Conservation (phyloP, 2,888 invertebrate genomes). For the Erynnis tages region DNA sequence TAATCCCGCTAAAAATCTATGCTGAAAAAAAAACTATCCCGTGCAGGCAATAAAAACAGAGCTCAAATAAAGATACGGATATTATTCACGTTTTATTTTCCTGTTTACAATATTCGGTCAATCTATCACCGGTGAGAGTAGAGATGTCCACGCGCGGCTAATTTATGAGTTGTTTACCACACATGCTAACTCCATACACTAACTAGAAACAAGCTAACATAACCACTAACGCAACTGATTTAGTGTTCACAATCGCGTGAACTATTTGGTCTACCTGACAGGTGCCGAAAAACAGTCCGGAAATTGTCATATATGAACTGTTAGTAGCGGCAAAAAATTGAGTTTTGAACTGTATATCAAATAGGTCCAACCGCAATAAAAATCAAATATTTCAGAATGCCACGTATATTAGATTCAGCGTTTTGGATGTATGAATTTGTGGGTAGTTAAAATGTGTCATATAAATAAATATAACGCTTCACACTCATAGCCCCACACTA, state of each 20-base stretch:
- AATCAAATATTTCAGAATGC: not conserved
- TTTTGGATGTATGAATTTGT: too few species aligned
- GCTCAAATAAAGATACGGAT: slow-evolving; percentile 7
- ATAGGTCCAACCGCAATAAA: not conserved
- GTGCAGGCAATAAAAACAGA: not conserved
- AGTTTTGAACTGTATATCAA: not conserved
- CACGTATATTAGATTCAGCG: too few species aligned
- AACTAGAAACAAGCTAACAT: not conserved
- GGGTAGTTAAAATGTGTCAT: too few species aligned
- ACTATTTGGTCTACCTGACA: not conserved
- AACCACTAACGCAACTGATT: not conserved
- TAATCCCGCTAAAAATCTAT: too few species aligned
- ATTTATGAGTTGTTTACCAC: slow-evolving; percentile 31
- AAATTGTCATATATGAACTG: slow-evolving; percentile 5
- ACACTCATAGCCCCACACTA: too few species aligned
- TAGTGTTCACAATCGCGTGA: not conserved
- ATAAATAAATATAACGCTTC: too few species aligned
- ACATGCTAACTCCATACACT: slow-evolving; percentile 7
- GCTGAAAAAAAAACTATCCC: not conserved
- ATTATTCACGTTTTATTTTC: slow-evolving; percentile 40
- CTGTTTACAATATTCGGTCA: slow-evolving; percentile 46
- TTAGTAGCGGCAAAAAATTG: not conserved
- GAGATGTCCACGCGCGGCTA: slow-evolving; percentile 28
- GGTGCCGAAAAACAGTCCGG: not conserved
- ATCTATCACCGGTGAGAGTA: slow-evolving; percentile 40